These are phyloP conservation scores for Typhlichthys subterraneus DNA, from an alignment of 2,797 vertebrate species.

Conservation along the genomic window DNA sequence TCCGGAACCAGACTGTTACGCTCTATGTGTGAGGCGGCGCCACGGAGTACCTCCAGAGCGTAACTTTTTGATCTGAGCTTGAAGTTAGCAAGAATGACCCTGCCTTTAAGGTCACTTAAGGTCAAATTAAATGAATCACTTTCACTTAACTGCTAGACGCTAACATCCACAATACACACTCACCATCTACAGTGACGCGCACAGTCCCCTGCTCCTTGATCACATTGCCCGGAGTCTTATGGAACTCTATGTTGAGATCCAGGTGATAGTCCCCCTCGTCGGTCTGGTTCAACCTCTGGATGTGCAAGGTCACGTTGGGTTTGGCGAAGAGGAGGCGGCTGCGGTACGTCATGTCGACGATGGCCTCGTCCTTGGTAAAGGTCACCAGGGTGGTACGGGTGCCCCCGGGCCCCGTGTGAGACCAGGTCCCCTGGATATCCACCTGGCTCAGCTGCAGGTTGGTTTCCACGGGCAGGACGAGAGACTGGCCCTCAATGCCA, in stretches of 20 bases:
- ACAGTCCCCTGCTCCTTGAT: constrained; percentile 80
- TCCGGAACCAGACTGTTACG: too few species aligned
- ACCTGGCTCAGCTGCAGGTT: constrained; percentile 75
- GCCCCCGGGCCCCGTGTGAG: constrained; percentile 70
- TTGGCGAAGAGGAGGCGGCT: constrained; percentile 80
- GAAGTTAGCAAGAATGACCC: too few species aligned
- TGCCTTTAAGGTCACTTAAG: too few species aligned
- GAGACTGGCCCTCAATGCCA: constrained; percentile 79
- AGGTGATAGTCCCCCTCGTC: constrained; percentile 90
- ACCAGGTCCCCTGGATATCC: constrained; percentile 90
- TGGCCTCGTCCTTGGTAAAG: constrained; percentile 78
- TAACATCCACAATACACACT: constrained; percentile 50
- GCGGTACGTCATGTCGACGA: constrained; percentile 75
- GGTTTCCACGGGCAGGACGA: constrained; percentile 83
- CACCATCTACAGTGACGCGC: constrained; percentile 88
- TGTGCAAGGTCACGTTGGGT: constrained; percentile 83
- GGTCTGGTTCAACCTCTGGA: constrained; percentile 73
- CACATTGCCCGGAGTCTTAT: constrained; percentile 44
- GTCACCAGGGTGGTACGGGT: constrained; percentile 79
- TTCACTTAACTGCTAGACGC: too few species aligned
- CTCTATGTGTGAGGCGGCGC: too few species aligned
- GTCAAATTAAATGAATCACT: too few species aligned
- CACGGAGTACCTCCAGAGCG: too few species aligned
- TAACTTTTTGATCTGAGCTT: too few species aligned
- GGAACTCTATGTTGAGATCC: constrained; percentile 81